phyloP scores from a whole-genome alignment of 2,113 vertebrate species.

The Buteo buteo region DNA sequence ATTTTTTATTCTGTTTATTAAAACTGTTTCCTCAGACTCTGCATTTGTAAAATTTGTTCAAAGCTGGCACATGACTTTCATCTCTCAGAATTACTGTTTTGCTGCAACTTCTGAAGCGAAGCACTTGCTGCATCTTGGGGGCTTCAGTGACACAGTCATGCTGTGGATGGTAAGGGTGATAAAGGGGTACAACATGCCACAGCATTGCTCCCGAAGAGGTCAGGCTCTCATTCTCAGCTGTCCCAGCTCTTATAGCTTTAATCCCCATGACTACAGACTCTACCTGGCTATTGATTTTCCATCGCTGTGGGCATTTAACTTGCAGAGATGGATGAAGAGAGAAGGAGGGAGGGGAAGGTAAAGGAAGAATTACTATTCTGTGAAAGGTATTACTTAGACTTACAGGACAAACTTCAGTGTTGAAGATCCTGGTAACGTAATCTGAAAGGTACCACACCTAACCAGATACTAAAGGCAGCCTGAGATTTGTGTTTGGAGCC shows the following conservation, averaged over 20 bases:
- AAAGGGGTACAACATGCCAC: conserved; percentile 40
- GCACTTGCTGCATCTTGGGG: not conserved
- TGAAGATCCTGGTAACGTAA: not conserved
- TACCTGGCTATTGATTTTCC: conserved; percentile 38
- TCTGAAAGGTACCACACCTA: not conserved
- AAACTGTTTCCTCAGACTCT: conserved; percentile 23
- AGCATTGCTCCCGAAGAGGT: not conserved
- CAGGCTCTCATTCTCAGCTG: conserved; percentile 36
- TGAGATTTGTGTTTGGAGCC: not conserved
- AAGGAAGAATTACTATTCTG: not conserved
- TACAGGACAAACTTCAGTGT: not conserved
- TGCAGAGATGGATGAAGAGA: not conserved
- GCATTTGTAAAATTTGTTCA: conserved; percentile 36
- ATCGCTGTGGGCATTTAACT: conserved; percentile 20
- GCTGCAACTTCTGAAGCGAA: conserved; percentile 3
- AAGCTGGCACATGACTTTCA: conserved; percentile 24
- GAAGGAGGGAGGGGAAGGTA: not conserved
- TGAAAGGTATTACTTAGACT: not conserved
- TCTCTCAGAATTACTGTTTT: conserved; percentile 36
- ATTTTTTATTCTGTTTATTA: not conserved
- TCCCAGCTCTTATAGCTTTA: conserved; percentile 20
- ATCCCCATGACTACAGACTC: not conserved
- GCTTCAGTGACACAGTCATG: conserved; percentile 43
- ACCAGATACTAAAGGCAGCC: not conserved
- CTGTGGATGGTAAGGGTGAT: conserved; percentile 31